Percentiles rank a stretch among this genome's conserved stretches.
Evolutionary conservation across 2,888 invertebrate species (phyloP).

Genomic region (Campoletis raptor): DNA sequence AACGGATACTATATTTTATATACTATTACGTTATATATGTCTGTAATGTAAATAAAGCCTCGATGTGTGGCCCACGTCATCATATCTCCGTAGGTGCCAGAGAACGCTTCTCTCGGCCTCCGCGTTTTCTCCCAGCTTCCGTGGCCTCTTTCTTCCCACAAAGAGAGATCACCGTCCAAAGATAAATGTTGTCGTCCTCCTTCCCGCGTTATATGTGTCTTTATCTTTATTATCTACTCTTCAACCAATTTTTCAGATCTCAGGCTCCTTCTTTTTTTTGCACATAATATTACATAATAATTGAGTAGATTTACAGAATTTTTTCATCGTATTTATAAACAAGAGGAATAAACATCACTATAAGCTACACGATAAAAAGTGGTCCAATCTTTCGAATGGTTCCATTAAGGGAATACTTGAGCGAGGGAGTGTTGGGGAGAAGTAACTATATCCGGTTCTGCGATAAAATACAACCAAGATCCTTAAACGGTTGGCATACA

Average conservation of each 20-base stretch:
- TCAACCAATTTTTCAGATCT: conserved; percentile 12
- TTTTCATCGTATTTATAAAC: no score
- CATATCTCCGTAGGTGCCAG: conserved; percentile 59
- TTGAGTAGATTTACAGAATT: no score
- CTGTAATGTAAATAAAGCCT: conserved; percentile 14
- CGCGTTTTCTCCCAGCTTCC: conserved; percentile 43
- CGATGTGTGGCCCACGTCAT: conserved; percentile 64
- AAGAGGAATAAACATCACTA: no score
- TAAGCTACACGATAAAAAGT: no score
- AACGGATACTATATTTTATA: conserved; percentile 9
- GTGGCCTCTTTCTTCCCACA: conserved; percentile 41
- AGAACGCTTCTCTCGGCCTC: conserved; percentile 23
- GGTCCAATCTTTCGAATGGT: conserved; percentile 57
- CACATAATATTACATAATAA: not conserved
- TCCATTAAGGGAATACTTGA: conserved; percentile 45
- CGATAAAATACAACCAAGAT: conserved; percentile 50
- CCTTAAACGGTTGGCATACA: conserved; percentile 55
- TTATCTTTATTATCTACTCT: not conserved
- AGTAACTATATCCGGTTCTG: conserved; percentile 58
- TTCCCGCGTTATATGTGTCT: not conserved
- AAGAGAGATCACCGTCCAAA: conserved; percentile 56
- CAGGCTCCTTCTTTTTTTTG: not conserved
- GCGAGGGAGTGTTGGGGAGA: conserved; percentile 3
- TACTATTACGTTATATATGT: conserved; percentile 34
- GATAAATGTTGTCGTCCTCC: conserved; percentile 53